phyloP scores from a whole-genome alignment of 2,797 vertebrate genomes.

The Streptopelia turtur region DNA sequence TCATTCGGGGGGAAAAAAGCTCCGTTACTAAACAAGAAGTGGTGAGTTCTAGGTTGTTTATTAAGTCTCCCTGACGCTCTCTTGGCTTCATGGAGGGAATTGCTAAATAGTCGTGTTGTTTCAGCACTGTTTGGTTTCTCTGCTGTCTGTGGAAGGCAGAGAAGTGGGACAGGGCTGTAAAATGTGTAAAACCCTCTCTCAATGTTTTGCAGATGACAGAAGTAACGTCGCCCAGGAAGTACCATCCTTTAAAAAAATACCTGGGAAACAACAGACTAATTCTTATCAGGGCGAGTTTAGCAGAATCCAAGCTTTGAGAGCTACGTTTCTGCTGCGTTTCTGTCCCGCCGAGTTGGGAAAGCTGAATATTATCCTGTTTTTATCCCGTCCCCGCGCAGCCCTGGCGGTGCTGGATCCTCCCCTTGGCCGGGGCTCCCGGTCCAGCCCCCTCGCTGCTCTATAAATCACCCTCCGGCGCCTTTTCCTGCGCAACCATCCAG shows the following conservation, averaged over 20 bases:
- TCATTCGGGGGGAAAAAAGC: not conserved
- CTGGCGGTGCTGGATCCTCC: not conserved
- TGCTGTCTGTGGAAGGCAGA: not conserved
- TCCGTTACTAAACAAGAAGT: not conserved
- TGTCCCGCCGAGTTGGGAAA: no score
- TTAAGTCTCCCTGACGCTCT: not conserved
- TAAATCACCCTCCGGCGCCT: not conserved
- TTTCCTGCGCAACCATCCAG: no score
- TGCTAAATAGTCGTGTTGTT: not conserved
- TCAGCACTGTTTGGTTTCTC: not conserved
- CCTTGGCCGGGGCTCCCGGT: not conserved
- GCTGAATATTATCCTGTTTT: not conserved
- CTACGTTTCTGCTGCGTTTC: no score
- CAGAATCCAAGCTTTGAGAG: not conserved
- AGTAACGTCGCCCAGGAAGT: not conserved
- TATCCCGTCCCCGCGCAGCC: no score
- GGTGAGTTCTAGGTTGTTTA: not conserved
- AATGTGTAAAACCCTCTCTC: not conserved
- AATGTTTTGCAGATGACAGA: not conserved
- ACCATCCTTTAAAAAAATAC: not conserved
- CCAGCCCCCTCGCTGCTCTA: not conserved
- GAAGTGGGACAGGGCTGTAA: not conserved
- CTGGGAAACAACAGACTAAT: not conserved
- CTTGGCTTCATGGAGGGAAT: not conserved
- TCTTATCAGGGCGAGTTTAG: not conserved